Percentiles rank a stretch among this genome's conserved stretches.
These are phyloP conservation scores for Torymus tubicola DNA, from an alignment of 2,888 invertebrate species.

Conservation along the genomic window DNA sequence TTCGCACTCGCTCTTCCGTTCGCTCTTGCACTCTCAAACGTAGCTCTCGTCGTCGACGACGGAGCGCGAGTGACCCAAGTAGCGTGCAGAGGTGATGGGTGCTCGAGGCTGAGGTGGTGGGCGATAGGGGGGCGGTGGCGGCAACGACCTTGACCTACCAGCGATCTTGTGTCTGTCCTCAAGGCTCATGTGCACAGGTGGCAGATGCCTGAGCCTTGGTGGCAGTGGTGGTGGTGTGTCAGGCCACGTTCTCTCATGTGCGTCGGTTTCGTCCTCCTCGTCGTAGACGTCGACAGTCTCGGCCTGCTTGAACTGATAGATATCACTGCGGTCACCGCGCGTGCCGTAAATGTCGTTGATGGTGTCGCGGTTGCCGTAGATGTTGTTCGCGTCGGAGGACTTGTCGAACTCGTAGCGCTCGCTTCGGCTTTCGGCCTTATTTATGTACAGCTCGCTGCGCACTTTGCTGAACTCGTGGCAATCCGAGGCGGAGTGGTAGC, in stretches of 20 bases:
- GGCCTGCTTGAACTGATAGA: constrained; percentile 71
- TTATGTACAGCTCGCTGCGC: constrained; percentile 70
- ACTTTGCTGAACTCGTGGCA: constrained; percentile 71
- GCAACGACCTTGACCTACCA: constrained; percentile 73
- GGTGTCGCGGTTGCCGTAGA: constrained; percentile 71
- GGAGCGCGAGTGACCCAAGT: constrained; percentile 72
- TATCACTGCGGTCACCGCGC: constrained; percentile 66
- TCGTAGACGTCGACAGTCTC: constrained; percentile 75
- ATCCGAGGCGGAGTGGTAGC: constrained; percentile 67
- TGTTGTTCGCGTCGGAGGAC: constrained; percentile 60
- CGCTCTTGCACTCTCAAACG: constrained; percentile 65
- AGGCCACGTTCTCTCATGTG: constrained; percentile 67
- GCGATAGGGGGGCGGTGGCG: constrained; percentile 74
- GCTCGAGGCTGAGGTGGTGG: constrained; percentile 74
- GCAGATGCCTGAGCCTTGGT: constrained; percentile 81
- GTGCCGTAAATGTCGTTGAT: constrained; percentile 69
- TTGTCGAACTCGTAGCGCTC: constrained; percentile 66
- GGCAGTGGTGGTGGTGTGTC: constrained; percentile 81
- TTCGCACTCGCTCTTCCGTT: background rate
- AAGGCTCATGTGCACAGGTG: constrained; percentile 82
- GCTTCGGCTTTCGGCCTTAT: constrained; percentile 63
- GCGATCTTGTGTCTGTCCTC: constrained; percentile 78
- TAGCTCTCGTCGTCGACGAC: constrained; percentile 75
- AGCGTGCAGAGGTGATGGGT: constrained; percentile 68
- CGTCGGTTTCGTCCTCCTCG: constrained; percentile 70